Conservation (phyloP, 2,113 vertebrate genomes). For the Etia nguti region DNA sequence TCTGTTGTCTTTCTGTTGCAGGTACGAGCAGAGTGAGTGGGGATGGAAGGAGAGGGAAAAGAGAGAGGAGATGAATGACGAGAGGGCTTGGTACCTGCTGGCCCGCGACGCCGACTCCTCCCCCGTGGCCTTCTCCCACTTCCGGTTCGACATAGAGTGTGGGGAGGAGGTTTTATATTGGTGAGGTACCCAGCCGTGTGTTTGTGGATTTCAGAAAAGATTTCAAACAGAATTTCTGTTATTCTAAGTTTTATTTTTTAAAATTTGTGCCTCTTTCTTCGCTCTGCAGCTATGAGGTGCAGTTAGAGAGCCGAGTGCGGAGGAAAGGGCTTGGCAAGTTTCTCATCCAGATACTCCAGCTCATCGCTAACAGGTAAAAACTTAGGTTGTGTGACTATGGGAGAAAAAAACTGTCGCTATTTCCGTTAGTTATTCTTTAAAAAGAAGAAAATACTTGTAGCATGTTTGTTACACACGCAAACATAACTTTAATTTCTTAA, state of each 20-base stretch:
- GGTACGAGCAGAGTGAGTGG: conserved; percentile 92
- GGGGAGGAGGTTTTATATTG: conserved; percentile 93
- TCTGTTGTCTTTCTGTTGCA: conserved; percentile 8
- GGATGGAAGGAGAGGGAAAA: conserved; percentile 94
- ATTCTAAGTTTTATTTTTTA: neutral
- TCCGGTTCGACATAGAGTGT: conserved; percentile 89
- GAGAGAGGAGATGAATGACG: conserved; percentile 87
- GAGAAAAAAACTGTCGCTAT: neutral
- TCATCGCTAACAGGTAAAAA: conserved; percentile 86
- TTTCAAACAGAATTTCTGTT: neutral
- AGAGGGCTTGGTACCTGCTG: conserved; percentile 89
- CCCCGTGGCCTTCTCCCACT: conserved; percentile 89
- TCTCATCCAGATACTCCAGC: conserved; percentile 92
- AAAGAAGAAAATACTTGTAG: neutral
- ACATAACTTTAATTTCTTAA: no score
- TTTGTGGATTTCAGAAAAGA: neutral
- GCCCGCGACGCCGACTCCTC: conserved; percentile 76
- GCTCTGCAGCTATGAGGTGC: conserved; percentile 84
- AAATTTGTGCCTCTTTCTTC: accelerated
- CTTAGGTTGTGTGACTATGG: neutral
- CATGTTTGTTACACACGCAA: no score
- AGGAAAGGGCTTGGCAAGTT: conserved; percentile 93
- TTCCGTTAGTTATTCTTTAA: neutral
- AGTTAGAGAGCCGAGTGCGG: conserved; percentile 84
- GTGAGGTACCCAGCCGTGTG: conserved; percentile 39